Percentiles rank a stretch among this genome's conserved stretches.
phyloP scores from a whole-genome alignment of 2,888 invertebrate species.

The Philopedon plagiatum region DNA sequence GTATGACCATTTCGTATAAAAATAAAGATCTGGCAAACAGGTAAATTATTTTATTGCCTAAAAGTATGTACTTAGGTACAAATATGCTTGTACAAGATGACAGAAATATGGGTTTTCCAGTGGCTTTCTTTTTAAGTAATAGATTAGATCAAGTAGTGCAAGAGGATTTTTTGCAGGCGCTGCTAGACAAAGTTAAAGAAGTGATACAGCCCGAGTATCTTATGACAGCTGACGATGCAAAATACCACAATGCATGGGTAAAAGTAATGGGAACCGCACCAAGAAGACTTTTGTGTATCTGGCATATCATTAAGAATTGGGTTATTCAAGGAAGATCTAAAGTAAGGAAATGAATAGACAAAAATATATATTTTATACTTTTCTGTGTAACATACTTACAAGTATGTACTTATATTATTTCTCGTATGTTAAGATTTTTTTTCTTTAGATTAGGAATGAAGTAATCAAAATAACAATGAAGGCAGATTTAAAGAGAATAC shows the following conservation, averaged over 20 bases:
- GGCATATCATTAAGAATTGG: slow-evolving; percentile 54
- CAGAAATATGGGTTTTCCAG: slow-evolving; percentile 46
- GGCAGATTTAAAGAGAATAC: too few species aligned
- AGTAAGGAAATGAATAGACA: too few species aligned
- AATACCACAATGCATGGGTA: slow-evolving; percentile 51
- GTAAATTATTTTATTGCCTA: too few species aligned
- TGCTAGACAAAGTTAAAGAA: slow-evolving; percentile 45
- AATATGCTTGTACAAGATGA: slow-evolving; percentile 51
- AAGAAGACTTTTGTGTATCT: slow-evolving; percentile 50
- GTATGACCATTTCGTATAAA: too few species aligned
- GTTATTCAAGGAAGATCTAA: slow-evolving; percentile 50
- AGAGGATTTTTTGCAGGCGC: too few species aligned
- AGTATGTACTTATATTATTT: neutral
- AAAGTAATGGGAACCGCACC: slow-evolving; percentile 36
- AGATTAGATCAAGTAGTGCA: slow-evolving; percentile 49
- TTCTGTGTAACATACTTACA: too few species aligned
- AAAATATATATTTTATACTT: too few species aligned
- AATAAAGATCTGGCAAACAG: too few species aligned
- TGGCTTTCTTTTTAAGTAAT: slow-evolving; percentile 47
- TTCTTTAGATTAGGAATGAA: slow-evolving; percentile 38
- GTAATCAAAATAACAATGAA: slow-evolving; percentile 45
- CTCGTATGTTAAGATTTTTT: too few species aligned
- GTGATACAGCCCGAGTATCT: slow-evolving; percentile 46
- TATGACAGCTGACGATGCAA: slow-evolving; percentile 52
- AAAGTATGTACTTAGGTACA: too few species aligned